Evolutionary conservation across 2,888 invertebrate species (phyloP), one percentile per base, ranked within the genome.

Genomic region (Crematogaster levior): DNA sequence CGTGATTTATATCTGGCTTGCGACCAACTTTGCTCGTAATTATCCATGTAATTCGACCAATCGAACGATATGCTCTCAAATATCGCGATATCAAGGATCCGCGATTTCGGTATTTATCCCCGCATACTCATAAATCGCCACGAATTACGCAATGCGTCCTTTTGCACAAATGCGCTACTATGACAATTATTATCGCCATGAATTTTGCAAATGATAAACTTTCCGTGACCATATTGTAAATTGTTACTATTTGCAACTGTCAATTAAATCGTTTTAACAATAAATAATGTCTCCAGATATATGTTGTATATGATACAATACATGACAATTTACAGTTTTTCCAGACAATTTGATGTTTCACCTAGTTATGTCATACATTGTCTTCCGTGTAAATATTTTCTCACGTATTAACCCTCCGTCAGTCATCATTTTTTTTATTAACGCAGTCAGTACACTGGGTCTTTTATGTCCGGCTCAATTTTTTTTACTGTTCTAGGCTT

Each of bases 91-190:
- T 89, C 89, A 87, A 89, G 70, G 85, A 81, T 89, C 85, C 66
- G 75, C 75, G 79, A 87, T 82, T 89, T 87, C 83, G 85, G 82
- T 86, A 87, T 89, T 89, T 89, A 89, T 89, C 89, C 89, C 82
- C 53, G 80, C 65, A 53, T 74, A 70, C 80, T 83, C 46, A 82
- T 89, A 89, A 89, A 89, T 89, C 82, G 83, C 43, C 60, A 60
- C 73, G 68, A 86, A 83, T 89, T 85, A 43, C 68, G 53, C 30
- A 68, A 77, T 43, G 83, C 48, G 68, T 15, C 56, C 81, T 30
- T 24, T 27, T 72, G 70, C 80, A 43, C 70, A 12, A 48, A 68
- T 68, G 65, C 81, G 21, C 30, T 24, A 51, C 24, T 63, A 34
- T 79, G 53, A 63, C 58, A 37, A 46, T 48, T 77, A 89, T 89